phyloP scores from a whole-genome alignment of 2,888 invertebrate genomes.

The Isotomurus palustris region DNA sequence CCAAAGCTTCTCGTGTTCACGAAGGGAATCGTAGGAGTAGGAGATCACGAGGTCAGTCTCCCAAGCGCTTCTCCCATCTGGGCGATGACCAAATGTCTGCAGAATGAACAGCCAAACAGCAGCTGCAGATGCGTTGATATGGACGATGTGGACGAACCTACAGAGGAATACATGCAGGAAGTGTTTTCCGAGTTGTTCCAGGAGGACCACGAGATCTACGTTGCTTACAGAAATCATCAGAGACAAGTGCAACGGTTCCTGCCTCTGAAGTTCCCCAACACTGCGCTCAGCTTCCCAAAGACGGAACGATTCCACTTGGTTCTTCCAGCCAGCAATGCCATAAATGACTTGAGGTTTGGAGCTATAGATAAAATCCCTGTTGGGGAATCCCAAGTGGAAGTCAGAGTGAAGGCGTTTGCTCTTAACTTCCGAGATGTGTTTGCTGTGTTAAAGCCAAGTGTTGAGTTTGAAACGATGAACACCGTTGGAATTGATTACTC shows the following conservation, averaged over 20 bases:
- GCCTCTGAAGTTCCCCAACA: conserved; percentile 14
- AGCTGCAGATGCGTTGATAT: conserved; percentile 12
- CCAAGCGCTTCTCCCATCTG: conserved; percentile 12
- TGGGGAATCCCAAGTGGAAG: conserved; percentile 12
- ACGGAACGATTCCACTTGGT: conserved; percentile 9
- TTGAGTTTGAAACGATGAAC: conserved; percentile 14
- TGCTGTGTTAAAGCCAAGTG: conserved; percentile 18
- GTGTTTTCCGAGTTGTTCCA: conserved; percentile 18
- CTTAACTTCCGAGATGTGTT: conserved; percentile 28
- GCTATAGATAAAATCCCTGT: not conserved
- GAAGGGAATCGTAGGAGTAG: conserved; percentile 5
- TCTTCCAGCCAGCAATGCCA: conserved; percentile 9
- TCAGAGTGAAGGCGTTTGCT: conserved; percentile 24
- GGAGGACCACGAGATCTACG: conserved; percentile 10
- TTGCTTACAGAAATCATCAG: conserved; percentile 18
- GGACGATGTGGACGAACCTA: not conserved
- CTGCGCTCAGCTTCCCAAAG: conserved; percentile 15
- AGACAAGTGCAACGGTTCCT: conserved; percentile 10
- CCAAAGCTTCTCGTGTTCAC: conserved; percentile 21
- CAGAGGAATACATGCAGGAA: conserved; percentile 8
- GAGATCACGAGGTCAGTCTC: conserved; percentile 10
- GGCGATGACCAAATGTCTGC: conserved; percentile 21
- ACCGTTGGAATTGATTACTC: conserved; percentile 23
- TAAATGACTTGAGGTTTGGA: conserved; percentile 1
- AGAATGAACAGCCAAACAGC: conserved; percentile 24